Evolutionary conservation across 2,113 vertebrate species (phyloP).

Genomic region (Dinomys branickii): DNA sequence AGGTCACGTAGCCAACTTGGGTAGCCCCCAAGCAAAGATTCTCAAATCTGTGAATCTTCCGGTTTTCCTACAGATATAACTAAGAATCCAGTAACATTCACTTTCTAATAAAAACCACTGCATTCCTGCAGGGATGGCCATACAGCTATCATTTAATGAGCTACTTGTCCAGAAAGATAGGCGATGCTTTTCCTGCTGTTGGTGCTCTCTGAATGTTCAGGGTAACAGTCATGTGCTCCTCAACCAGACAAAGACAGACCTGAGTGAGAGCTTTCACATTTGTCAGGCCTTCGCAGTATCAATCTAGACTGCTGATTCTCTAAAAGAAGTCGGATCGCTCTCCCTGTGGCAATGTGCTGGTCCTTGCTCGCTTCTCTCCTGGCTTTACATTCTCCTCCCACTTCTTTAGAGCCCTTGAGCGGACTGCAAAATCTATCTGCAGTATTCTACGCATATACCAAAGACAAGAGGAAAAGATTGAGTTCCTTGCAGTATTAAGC

Average conservation of each 20-base stretch:
- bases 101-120: background rate
- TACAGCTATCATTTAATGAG: background rate
- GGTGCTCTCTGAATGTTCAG: background rate
- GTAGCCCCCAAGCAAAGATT: background rate
- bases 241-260: background rate
- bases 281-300: background rate
- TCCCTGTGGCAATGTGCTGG: background rate
- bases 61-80: background rate
- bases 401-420: background rate
- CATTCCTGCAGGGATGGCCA: background rate
- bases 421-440: background rate
- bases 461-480: background rate
- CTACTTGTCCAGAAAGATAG: background rate
- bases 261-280: background rate
- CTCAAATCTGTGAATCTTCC: background rate
- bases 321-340: background rate
- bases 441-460: background rate
- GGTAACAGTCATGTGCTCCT: background rate
- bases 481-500: background rate
- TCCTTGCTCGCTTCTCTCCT: background rate
- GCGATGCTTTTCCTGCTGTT: background rate
- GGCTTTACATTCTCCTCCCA: background rate
- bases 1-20: background rate
- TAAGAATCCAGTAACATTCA: background rate
- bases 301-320: background rate